These are phyloP conservation scores for Tipula confusa DNA, from an alignment of 2,888 invertebrate genomes.

Conservation along the genomic window DNA sequence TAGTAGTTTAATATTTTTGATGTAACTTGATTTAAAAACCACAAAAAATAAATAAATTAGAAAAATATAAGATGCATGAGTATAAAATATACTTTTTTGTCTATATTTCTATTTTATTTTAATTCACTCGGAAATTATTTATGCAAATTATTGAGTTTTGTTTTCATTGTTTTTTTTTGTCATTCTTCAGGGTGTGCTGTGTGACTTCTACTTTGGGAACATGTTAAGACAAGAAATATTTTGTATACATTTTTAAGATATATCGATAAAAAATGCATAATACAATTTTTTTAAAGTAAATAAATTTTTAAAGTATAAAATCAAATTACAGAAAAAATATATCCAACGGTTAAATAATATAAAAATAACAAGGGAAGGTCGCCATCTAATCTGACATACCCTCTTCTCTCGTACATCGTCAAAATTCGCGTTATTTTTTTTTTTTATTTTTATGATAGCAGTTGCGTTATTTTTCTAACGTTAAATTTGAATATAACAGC, in stretches of 20 bases:
- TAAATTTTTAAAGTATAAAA: too few species aligned
- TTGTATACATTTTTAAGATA: not conserved
- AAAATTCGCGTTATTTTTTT: not conserved
- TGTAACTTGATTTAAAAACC: not conserved
- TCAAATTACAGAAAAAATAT: not conserved
- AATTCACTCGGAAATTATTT: slow-evolving; percentile 7
- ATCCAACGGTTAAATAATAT: not conserved
- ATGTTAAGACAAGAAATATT: not conserved
- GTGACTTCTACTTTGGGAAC: not conserved
- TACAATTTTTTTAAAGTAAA: too few species aligned
- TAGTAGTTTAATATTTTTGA: not conserved
- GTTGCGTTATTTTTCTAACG: not conserved
- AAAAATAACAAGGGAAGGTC: slow-evolving; percentile 3
- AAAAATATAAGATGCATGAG: not conserved
- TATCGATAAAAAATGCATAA: not conserved
- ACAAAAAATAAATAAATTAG: not conserved
- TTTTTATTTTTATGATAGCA: not conserved
- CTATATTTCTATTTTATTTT: not conserved
- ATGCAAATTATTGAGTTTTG: slow-evolving; percentile 25
- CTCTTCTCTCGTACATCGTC: not conserved
- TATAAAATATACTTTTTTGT: slow-evolving; percentile 3
- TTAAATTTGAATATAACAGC: not conserved
- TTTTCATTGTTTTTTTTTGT: slow-evolving; percentile 16
- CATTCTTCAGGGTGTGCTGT: not conserved
- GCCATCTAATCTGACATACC: slow-evolving; percentile 7